phyloP scores from a whole-genome alignment of 2,888 invertebrate genomes.

The Mesorhabditis spiculigera region DNA sequence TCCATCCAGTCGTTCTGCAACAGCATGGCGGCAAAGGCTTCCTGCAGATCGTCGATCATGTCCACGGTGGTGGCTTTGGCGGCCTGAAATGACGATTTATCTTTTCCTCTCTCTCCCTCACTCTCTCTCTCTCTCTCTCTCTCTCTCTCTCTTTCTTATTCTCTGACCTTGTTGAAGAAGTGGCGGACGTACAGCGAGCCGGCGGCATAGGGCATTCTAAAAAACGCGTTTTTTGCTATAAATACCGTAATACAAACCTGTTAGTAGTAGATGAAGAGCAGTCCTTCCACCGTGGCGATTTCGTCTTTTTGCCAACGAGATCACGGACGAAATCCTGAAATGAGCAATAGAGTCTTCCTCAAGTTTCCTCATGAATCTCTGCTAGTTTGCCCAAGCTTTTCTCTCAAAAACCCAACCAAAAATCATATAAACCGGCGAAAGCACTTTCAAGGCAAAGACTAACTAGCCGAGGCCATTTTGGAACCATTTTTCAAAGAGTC shows the following conservation, averaged over 20 bases:
- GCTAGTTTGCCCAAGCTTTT: too few species aligned
- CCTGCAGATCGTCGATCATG: conserved; percentile 82
- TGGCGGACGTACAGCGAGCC: conserved; percentile 81
- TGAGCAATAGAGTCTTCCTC: background rate
- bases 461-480: too few species aligned
- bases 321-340: conserved; percentile 50
- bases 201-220: conserved; percentile 29
- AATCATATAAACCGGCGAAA: too few species aligned
- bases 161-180: conserved; percentile 74
- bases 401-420: too few species aligned
- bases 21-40: conserved; percentile 76
- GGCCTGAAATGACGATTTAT: conserved; percentile 12
- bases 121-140: too few species aligned
- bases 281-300: conserved; percentile 83
- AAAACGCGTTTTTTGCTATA: background rate
- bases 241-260: background rate
- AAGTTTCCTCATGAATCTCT: too few species aligned
- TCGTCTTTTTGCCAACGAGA: conserved; percentile 60
- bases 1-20: conserved; percentile 81
- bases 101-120: too few species aligned
- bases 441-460: too few species aligned
- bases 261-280: conserved; percentile 65
- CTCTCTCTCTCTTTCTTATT: too few species aligned
- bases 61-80: conserved; percentile 66
- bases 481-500: too few species aligned